These are phyloP conservation scores for Lithophane socia DNA, from an alignment of 2,888 invertebrate genomes.

Conservation along the genomic window DNA sequence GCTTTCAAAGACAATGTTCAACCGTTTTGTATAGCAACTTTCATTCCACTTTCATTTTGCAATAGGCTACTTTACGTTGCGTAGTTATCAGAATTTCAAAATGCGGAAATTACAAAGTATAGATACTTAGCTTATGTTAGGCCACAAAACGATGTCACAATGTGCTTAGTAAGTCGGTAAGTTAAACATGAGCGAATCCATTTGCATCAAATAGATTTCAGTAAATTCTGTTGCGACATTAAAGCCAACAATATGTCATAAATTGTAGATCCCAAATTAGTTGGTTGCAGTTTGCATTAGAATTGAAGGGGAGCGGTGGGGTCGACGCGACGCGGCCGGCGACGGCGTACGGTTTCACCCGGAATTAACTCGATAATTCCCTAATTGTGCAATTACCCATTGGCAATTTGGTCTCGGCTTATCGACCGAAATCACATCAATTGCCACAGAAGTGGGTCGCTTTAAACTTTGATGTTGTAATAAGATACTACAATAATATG, in stretches of 20 bases:
- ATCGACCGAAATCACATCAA: conserved; percentile 73
- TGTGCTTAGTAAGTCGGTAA: conserved; percentile 31
- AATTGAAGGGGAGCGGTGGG: conserved; percentile 73
- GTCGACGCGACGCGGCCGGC: conserved; percentile 61
- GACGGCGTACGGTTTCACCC: conserved; percentile 84
- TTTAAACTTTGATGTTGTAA: conserved; percentile 63
- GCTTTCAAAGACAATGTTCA: conserved; percentile 38
- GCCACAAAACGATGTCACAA: conserved; percentile 57
- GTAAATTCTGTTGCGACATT: conserved; percentile 67
- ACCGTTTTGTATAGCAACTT: conserved; percentile 38
- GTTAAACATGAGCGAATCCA: conserved; percentile 46
- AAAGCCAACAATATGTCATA: conserved; percentile 81
- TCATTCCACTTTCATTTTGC: conserved; percentile 49
- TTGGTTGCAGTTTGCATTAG: conserved; percentile 84
- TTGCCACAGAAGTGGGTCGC: conserved; percentile 62
- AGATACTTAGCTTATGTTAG: conserved; percentile 44
- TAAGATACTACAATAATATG: conserved; percentile 55
- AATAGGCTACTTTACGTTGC: conserved; percentile 39
- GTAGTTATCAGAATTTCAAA: conserved; percentile 53
- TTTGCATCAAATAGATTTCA: conserved; percentile 61
- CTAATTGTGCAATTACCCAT: conserved; percentile 88
- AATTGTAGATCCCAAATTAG: conserved; percentile 78
- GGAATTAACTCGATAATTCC: conserved; percentile 88
- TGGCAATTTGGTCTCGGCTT: conserved; percentile 83
- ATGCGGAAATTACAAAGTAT: conserved; percentile 50